A percentile compares a stretch with the other conserved stretches of the same genome.
Evolutionary conservation across 2,113 vertebrate species (phyloP).

Genomic region (Melierax canorus): DNA sequence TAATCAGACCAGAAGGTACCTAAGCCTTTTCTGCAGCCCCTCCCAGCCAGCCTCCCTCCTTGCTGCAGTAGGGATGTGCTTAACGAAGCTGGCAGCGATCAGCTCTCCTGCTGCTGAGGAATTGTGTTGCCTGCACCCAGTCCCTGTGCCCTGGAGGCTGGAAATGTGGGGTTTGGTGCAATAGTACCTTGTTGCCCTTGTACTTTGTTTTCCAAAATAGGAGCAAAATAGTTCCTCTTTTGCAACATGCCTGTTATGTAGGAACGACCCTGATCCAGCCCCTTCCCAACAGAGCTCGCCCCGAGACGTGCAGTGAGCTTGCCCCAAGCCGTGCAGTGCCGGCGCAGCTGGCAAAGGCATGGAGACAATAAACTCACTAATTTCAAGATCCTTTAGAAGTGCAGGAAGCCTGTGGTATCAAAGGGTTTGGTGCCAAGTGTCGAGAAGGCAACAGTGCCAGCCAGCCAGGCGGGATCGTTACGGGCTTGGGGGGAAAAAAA

Average conservation of each 20-base stretch:
- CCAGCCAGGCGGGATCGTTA: rapidly evolving
- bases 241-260: not conserved
- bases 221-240: not conserved
- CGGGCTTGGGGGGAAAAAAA: not conserved
- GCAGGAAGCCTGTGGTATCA: not conserved
- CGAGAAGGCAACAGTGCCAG: not conserved
- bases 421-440: not conserved
- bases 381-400: not conserved
- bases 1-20: not conserved
- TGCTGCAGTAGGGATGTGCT: not conserved
- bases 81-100: not conserved
- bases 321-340: rapidly evolving
- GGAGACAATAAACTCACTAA: not conserved
- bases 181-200: not conserved
- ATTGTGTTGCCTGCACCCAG: not conserved
- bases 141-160: not conserved
- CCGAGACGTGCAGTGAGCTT: not conserved
- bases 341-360: not conserved
- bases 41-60: not conserved
- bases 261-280: not conserved
- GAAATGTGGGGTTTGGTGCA: not conserved
- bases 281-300: not conserved
- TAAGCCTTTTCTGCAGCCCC: not conserved
- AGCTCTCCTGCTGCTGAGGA: not conserved
- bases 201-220: not conserved